phyloP scores from a whole-genome alignment of 2,888 invertebrate genomes.

The Oligia latruncula region DNA sequence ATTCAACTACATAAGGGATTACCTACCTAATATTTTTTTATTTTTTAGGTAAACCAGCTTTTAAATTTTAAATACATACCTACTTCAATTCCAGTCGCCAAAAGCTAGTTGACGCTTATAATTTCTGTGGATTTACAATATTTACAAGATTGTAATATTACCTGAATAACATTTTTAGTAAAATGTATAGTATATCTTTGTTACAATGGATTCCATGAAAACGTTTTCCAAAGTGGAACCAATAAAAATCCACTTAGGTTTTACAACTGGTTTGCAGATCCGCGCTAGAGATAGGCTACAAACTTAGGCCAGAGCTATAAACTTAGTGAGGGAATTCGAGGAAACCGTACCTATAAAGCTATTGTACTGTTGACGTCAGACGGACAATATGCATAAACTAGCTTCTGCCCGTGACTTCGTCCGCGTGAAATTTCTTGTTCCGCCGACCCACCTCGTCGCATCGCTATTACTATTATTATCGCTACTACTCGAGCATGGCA shows the following conservation, averaged over 20 bases:
- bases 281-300: constrained; percentile 45
- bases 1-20: too few relatives aligned
- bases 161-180: background rate
- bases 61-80: background rate
- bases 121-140: background rate
- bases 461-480: too few relatives aligned
- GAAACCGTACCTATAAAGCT: constrained; percentile 37
- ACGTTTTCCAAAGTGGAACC: constrained; percentile 29
- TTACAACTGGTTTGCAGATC: constrained; percentile 59
- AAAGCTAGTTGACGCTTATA: background rate
- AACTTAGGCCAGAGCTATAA: constrained; percentile 51
- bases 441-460: too few relatives aligned
- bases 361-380: constrained; percentile 34
- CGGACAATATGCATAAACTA: background rate
- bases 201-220: constrained; percentile 21
- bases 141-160: too few relatives aligned
- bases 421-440: too few relatives aligned
- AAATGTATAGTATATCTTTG: background rate
- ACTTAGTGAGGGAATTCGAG: constrained; percentile 41
- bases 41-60: background rate
- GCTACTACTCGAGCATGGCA: too few relatives aligned
- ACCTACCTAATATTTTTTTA: background rate
- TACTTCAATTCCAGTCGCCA: background rate
- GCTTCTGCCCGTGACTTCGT: too few relatives aligned
- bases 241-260: constrained; percentile 55